Base-by-base conservation (phyloP, 2,888 invertebrate species). In the Ceriagrion tenellum region DNA sequence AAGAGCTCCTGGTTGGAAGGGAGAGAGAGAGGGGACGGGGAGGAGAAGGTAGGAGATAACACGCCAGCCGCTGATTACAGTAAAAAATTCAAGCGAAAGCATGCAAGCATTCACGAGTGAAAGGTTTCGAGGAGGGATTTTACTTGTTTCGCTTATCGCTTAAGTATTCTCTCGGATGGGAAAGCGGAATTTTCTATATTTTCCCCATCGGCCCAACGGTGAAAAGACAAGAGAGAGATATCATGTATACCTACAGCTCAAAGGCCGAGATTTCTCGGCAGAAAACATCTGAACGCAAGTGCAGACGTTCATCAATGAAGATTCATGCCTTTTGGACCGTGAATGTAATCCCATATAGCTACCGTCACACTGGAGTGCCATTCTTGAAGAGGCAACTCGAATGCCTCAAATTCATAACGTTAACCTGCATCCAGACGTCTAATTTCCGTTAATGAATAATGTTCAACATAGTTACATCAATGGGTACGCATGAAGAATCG, bases 11-110 rank as follows among this genome's bases (percentile, higher is more conserved):
- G 4, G n/a, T n/a, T 30, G 20, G n/a, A n/a, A 56, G 30, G 69
- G 59, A 35, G 10, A 47, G 69, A 3, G 74, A 35, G 35, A 30
- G 74, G 16, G 30, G 35, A 30, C n/a, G 20, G n/a, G n/a, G 18
- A 18, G 69, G 59, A 35, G 13, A 47, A 40, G 26, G 74, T 8
- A 26, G n/a, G 74, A 35, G 30, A n/a, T 12, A 81, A 81, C 59
- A 59, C 69, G 23, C 69, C 63, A 47, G 47, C 69, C 81, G 91
- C 93, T 69, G 93, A 69, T 93, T 93, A 69, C 35, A 26, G 93
- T 74, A 23, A 81, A 81, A 35, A 81, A 81, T 81, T 81, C 35
- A 81, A 81, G 81, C 35, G 81, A 81, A 18, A 81, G 30, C 35
- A 81, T 35, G 81, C 81, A 81, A 81, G 81, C 35, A 81, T 35